phyloP scores from a whole-genome alignment of 2,113 vertebrate species.

The Lucifuga dentata region DNA sequence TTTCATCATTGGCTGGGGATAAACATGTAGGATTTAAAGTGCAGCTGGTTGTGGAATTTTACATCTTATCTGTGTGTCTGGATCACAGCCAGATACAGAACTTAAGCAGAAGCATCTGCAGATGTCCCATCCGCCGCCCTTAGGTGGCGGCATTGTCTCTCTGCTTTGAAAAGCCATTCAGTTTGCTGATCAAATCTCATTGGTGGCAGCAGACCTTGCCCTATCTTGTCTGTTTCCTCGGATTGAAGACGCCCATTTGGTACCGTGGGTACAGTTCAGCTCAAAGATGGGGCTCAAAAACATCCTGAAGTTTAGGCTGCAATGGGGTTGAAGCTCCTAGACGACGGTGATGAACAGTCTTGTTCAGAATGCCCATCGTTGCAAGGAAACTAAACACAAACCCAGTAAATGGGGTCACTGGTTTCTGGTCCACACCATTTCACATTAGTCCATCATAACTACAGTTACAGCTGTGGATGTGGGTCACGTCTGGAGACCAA shows the following conservation, averaged over 20 bases:
- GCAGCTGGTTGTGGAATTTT: slow-evolving; percentile 78
- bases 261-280: slow-evolving; percentile 8
- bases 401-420: slow-evolving; percentile 4
- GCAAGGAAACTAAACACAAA: no score
- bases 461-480: slow-evolving; percentile 20
- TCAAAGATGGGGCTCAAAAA: slow-evolving; percentile 25
- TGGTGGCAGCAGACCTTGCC: background rate
- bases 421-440: slow-evolving; percentile 47
- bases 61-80: slow-evolving; percentile 46
- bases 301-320: slow-evolving; percentile 4
- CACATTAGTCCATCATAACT: slow-evolving; percentile 35
- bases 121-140: slow-evolving; percentile 10
- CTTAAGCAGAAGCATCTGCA: slow-evolving; percentile 27
- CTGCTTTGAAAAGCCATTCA: slow-evolving; percentile 11
- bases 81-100: slow-evolving; percentile 47
- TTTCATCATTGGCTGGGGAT: slow-evolving; percentile 37
- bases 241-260: slow-evolving; percentile 37
- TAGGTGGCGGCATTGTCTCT: slow-evolving; percentile 17
- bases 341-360: no score
- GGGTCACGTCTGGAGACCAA: slow-evolving; percentile 2
- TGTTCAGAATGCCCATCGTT: no score
- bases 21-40: slow-evolving; percentile 74
- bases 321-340: no score
- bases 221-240: slow-evolving; percentile 30
- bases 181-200: slow-evolving; percentile 15